Evolutionary conservation across 2,113 vertebrate species (phyloP), one percentile per base, ranked within the genome.

Genomic region (Trinectes maculatus): DNA sequence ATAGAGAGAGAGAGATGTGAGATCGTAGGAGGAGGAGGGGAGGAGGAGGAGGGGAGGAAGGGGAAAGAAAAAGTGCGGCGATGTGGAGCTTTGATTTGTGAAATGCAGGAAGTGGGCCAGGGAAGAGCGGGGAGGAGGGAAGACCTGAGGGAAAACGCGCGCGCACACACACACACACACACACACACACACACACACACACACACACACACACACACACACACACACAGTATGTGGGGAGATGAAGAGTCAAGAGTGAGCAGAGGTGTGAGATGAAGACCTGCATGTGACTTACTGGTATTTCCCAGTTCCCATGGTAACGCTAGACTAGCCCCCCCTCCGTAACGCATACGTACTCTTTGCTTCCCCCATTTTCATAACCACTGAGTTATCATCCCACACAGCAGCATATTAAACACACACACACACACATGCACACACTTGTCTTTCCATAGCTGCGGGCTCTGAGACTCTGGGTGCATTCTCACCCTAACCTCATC

Each of bases 221-320:
- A n/a, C n/a, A n/a, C 1, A 26, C 12, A 31, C 5, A 61, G 25
- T 16, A 34, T 15, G 40, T 34, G 42, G 16, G 28, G 42, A 16
- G 37, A 5, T 51, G 40, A 40, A 58, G 61, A 46, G 24, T 29
- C 2, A 10, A 54, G 15, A 55, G 21, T 21, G 25, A 62, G 51
- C 43, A 18, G 44, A 52, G 64, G 62, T 68, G 58, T 42, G 61
- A 58, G 61, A 70, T 54, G 66, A 71, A 82, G 70, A 79, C 77
- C 64, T 74, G 77, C 40, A 58, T 72, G 62, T 77, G 85, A 70
- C 34, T 29, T 54, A 61, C 54, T 64, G 83, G 91, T 85, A 87
- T 89, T 85, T 87, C 89, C 90, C 82, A 87, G 91, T 93, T 93
- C 83, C 91, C 87, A 92, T 93, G 87, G 92, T 78, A 92, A 93